Base-by-base conservation (phyloP, 2,113 vertebrate genomes). In the Plotosus lineatus region DNA sequence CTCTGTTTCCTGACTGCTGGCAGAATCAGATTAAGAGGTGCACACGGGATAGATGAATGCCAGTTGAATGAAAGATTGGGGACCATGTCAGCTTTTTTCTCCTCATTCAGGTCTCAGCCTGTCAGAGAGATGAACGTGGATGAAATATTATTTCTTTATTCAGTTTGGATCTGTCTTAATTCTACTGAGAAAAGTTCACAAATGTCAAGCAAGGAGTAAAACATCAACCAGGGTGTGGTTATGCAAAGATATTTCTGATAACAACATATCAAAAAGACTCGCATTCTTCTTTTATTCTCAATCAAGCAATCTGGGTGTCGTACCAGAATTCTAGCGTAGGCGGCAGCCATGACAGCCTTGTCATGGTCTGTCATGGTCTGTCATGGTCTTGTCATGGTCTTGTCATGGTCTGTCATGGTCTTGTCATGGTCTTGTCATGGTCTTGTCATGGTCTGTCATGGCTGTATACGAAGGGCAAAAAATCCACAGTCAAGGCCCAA, bases 11-110 rank as follows among this genome's bases (percentile, higher is more conserved):
- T 85, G 86, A 85, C 86, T 80, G 77, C 82, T 87, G 88, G 91
- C 91, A 89, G 92, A 86, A 85, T 88, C 90, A 91, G 92, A 94
- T 94, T 91, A 93, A 94, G 93, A 93, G 93, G 88, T 90, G 86
- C 88, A 89, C 83, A 61, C 86, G 84, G 88, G 91, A 94, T 93
- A 89, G 91, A 94, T 92, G 91, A 91, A 88, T 80, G 66, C 86
- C 15, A 77, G 83, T 85, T 61, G 84, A 88, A 91, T 92, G 92
- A 94, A 89, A 88, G 93, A 94, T 93, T 90, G 93, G 90, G 84
- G 87, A 84, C 72, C 86, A 85, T 85, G 90, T 56, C 38, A 86
- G 88, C 90, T 89, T 90, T 90, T 86, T 90, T 79, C n/a, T n/a
- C 68, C 84, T 86, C 82, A 78, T 78, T 87, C 87, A 82, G 75